Percentiles rank a stretch among this genome's conserved stretches.
These are phyloP conservation scores for Steinernema scapterisci DNA, from an alignment of 2,888 invertebrate species.

Conservation along the genomic window DNA sequence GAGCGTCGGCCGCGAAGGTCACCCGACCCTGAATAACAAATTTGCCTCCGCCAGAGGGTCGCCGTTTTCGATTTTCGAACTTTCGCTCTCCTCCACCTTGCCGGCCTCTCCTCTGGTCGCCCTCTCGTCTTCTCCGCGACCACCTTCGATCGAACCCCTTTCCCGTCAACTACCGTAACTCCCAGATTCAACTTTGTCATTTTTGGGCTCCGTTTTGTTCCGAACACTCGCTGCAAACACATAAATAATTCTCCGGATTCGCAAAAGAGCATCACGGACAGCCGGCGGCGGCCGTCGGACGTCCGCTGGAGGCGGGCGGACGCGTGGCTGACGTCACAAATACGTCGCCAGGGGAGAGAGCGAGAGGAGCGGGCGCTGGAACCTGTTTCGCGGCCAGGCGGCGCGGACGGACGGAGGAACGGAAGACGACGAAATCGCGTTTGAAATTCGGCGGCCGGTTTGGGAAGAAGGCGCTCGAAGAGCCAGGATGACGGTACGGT, in stretches of 20 bases:
- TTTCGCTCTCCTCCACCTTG: not conserved
- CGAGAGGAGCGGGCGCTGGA: not conserved
- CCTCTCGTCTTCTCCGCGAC: not conserved
- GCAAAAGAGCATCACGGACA: not conserved
- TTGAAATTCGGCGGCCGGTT: not conserved
- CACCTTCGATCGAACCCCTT: not conserved
- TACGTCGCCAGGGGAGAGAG: not conserved
- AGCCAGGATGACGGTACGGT: too few relatives aligned
- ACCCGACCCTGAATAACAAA: constrained; percentile 24
- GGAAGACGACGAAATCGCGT: constrained; percentile 1
- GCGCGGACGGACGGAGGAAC: not conserved
- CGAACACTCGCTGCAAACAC: not conserved
- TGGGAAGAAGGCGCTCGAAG: too few relatives aligned
- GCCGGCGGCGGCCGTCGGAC: not conserved
- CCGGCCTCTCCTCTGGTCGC: not conserved
- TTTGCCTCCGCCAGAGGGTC: constrained; percentile 24
- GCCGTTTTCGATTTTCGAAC: not conserved
- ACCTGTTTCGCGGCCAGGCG: constrained; percentile 3
- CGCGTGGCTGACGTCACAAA: constrained; percentile 19
- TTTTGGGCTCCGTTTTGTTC: not conserved
- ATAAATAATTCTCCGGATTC: not conserved
- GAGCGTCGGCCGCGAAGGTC: constrained; percentile 23
- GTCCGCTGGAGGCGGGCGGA: constrained; percentile 1
- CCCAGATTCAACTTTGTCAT: not conserved
- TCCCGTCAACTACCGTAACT: not conserved